Base-by-base conservation (phyloP, 2,888 invertebrate genomes). In the Koerneria pararmatus region DNA sequence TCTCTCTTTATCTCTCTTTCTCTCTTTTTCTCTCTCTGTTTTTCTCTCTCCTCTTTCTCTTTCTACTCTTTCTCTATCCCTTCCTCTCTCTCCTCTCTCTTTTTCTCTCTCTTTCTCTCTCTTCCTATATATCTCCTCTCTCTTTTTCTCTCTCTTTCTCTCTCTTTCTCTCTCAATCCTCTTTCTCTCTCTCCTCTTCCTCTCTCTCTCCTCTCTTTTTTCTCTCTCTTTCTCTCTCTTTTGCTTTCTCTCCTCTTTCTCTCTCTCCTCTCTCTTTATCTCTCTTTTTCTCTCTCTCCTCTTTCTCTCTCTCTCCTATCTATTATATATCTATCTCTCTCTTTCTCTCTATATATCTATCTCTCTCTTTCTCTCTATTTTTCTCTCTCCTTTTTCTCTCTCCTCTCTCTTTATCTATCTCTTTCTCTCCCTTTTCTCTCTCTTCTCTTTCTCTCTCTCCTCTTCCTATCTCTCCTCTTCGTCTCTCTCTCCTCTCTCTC, bases 401-500 rank as follows among this genome's bases (percentile, higher is more conserved):
- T 60, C 31, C 29, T 41, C 6, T 15, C 27, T 27, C 5, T 31
- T 22, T 34, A 31, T 66, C 56, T 48, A 34, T 34, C 46, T n/a
- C 48, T 37, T 56, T 41, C 49, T 19, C 35, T 15, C 22, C 19
- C 24, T 41, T 15, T 53, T 56, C 49, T 34, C 56, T 31, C 60
- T 15, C 48, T 24, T 31, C 34, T 32, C 22, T 58, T 31, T 58
- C 58, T 32, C 54, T 54, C 54, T 54, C 58, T 51, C 49, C 29
- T 32, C 27, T 56, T 56, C 35, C 34, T 48, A 41, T 37, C 37
- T 34, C 56, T 48, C 57, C 60, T 34, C 41, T 32, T 22, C 2
- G 29, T 27, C 11, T 32, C 27, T 32, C 49, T 49, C 67, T 66
- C 66, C 51, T 66, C 60, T 67, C 64, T 69, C 67, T 53, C 5